Base-by-base conservation (phyloP, 2,888 invertebrate species). In the Trypoxylon attenuatum region DNA sequence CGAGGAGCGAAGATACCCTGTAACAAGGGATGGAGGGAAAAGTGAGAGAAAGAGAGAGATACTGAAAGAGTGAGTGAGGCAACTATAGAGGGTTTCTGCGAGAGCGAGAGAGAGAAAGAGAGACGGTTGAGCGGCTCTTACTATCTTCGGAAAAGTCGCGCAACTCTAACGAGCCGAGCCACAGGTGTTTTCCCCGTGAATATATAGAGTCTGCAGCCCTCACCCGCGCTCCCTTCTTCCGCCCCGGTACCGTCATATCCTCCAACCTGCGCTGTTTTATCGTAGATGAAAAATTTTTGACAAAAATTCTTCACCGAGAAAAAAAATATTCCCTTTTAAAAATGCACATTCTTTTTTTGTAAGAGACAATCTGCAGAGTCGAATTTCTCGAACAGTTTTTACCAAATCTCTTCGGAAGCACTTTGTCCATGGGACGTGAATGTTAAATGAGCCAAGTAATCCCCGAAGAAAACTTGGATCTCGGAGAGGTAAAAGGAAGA, bases 61-160 rank as follows among this genome's bases (percentile, higher is more conserved):
- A 27, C 18, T 19, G 42, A 47, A 22, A 46, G 49, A 46, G n/a
- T n/a, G 42, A 19, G 10, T 13, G 23, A 29, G 38, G 13, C 5
- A 46, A n/a, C n/a, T n/a, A n/a, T n/a, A n/a, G n/a, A n/a, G n/a
- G n/a, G 23, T 8, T 21, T 15, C 13, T 22, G 23, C 3, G 16
- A 45, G 18, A 45, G 43, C 25, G 56, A 46, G 21, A 55, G 59
- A 57, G 57, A 57, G 49, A 50, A 49, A 42, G 65, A 46, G 55
- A 25, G 73, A 56, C 8, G 43, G 56, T 68, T 23, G 39, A 33
- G 33, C 33, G 10, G 25, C 52, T 51, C 65, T 67, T 64, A 63
- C 77, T 76, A 76, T 76, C 71, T 77, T 77, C 64, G 75, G 75
- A 76, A 76, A 76, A 76, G 75, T 75, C 68, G 73, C 69, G 68